Base-by-base conservation (phyloP, 1,140 invertebrate genomes). In the Amyelois transitella region DNA sequence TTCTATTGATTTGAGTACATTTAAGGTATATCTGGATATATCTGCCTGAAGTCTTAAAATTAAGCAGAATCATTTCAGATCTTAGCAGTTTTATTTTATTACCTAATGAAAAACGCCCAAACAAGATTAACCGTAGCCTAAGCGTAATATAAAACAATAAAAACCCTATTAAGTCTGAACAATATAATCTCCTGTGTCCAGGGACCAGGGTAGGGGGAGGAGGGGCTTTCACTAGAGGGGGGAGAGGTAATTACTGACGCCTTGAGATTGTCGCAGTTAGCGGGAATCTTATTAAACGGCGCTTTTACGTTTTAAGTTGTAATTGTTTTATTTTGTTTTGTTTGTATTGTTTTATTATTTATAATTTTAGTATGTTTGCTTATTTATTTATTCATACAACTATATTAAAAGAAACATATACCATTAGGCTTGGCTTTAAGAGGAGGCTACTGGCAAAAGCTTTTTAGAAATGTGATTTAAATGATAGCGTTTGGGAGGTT, bases 121-220 rank as follows among this genome's bases (percentile, higher is more conserved):
- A 43, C 18, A 49, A 49, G 22, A 52, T 49, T 56, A 6, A 21
- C 18, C 0, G 18, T 24, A 19, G 55, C 38, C 44, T 43, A 7
- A 59, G 50, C 56, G 58, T 51, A 56, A 64, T 64, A 64, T 64
- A 64, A 64, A 64, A 64, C 51, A 64, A 64, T 64, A 59, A 64
- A 64, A 64, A 56, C 28, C 53, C 57, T 64, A 59, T 64, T 64
- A 64, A 53, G 56, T 59, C 44, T 51, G 48, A 62, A 62, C 60
- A 62, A 56, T 55, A 61, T 61, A 61, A 61, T 61, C 55, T 45
- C 45, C 45, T 44, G 8, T 44, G 38, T 10, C 52, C 43, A n/a
- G 18, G 12, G 43, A 10, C 38, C 2, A 43, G 1, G 19, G 45
- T 18, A 2, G 14, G 20, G 5, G 6, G n/a, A 12, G 20, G 10